Evolutionary conservation across 2,113 vertebrate genomes (phyloP).

Genomic region (Lucifuga dentata): DNA sequence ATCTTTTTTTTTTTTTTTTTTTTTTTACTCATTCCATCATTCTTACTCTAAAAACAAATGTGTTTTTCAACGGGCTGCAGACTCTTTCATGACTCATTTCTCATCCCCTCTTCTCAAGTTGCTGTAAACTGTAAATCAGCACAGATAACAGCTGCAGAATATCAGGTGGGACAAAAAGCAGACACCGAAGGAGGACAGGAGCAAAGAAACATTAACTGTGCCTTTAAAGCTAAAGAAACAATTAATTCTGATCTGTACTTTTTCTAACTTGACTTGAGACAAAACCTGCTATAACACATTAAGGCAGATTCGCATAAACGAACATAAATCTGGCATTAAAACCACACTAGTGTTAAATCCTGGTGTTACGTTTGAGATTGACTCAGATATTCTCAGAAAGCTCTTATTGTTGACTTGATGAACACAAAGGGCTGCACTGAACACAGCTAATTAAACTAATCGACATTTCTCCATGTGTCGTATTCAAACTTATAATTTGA

Average conservation of each 20-base stretch:
- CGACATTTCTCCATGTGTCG: no score
- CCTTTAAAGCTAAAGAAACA: conserved; percentile 9
- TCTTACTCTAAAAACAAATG: not conserved
- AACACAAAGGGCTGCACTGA: not conserved
- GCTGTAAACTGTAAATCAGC: conserved; percentile 66
- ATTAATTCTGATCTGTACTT: conserved; percentile 1
- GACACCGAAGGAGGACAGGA: conserved; percentile 43
- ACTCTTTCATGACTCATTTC: conserved; percentile 1
- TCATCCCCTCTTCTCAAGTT: conserved; percentile 44
- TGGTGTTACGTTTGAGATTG: not conserved
- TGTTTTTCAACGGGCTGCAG: conserved; percentile 1
- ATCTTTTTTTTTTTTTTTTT: conserved; percentile 8
- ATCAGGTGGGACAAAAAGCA: conserved; percentile 51
- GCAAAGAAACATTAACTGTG: conserved; percentile 36
- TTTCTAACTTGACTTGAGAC: no score
- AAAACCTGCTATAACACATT: no score
- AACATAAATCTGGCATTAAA: conserved; percentile 10
- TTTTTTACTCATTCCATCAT: not conserved
- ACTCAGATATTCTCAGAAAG: not conserved
- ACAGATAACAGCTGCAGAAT: conserved; percentile 51
- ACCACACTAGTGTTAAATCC: not conserved
- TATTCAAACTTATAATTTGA: no score
- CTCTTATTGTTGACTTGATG: not conserved
- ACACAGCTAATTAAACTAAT: not conserved
- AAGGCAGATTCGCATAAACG: no score